These are phyloP conservation scores for Drosophila nigrodunni DNA, from an alignment of 1,140 invertebrate species.

Conservation along the genomic window DNA sequence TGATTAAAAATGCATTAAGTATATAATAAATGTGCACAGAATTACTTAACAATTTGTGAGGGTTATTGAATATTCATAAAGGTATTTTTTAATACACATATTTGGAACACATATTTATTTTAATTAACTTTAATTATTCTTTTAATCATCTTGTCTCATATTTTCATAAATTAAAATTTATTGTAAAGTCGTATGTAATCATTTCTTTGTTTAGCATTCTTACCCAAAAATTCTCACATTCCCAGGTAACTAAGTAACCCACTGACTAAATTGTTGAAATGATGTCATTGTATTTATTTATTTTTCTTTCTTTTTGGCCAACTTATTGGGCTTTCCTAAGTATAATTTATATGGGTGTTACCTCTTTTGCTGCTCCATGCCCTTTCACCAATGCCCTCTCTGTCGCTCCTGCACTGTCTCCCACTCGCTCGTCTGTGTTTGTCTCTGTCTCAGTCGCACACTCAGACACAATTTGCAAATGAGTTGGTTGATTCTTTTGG, in stretches of 20 bases:
- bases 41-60: constrained; percentile 1
- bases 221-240: not conserved
- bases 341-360: constrained; percentile 72
- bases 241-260: constrained; percentile 28
- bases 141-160: not conserved
- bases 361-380: constrained; percentile 33
- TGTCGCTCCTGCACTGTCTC: constrained; percentile 12
- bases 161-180: not conserved
- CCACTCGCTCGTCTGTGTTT: constrained; percentile 1
- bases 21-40: constrained; percentile 2
- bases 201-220: constrained; percentile 1
- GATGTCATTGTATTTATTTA: constrained; percentile 62
- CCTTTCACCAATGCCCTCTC: constrained; percentile 41
- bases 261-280: constrained; percentile 45
- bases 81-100: not conserved
- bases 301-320: constrained; percentile 26
- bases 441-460: constrained; percentile 18
- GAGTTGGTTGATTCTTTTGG: constrained; percentile 68
- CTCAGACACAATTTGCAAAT: constrained; percentile 72
- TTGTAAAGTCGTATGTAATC: not conserved
- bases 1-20: constrained; percentile 18
- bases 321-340: constrained; percentile 70
- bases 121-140: not conserved
- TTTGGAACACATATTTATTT: not conserved
- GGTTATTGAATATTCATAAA: too few species aligned